These are phyloP conservation scores for Callipepla squamata DNA, from an alignment of 2,113 vertebrate species.

Conservation along the genomic window DNA sequence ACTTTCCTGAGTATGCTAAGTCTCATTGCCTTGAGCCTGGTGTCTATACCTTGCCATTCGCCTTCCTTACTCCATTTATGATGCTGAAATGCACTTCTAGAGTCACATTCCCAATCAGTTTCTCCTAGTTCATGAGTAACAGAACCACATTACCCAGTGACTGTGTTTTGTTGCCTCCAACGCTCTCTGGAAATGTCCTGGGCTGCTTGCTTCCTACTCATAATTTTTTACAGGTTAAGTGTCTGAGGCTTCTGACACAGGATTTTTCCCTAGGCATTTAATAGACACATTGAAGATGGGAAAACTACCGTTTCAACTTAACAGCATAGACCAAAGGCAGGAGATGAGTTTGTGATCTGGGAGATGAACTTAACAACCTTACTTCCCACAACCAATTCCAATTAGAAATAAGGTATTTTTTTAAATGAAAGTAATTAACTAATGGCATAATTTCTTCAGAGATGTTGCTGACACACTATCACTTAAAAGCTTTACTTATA, in stretches of 20 bases:
- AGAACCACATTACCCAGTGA: background rate
- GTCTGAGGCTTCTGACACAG: background rate
- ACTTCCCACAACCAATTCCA: background rate
- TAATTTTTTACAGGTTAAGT: background rate
- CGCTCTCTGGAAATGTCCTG: background rate
- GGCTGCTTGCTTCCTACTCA: background rate
- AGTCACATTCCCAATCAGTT: background rate
- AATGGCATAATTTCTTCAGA: conserved; percentile 5
- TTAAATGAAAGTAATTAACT: conserved; percentile 12
- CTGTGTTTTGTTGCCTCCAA: background rate
- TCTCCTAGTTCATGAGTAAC: background rate
- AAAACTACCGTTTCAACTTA: background rate
- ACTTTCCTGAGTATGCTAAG: background rate
- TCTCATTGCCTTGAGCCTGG: background rate
- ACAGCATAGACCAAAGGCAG: background rate
- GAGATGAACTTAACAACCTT: background rate
- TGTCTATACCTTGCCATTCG: background rate
- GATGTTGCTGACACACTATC: background rate
- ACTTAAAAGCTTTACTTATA: conserved; percentile 7
- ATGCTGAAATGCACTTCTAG: background rate
- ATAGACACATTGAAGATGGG: background rate
- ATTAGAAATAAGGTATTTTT: background rate
- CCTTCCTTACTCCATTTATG: background rate
- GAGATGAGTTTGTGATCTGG: background rate
- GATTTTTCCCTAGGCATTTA: background rate